phyloP scores from a whole-genome alignment of 2,888 invertebrate genomes.

The Torymus auratus region DNA sequence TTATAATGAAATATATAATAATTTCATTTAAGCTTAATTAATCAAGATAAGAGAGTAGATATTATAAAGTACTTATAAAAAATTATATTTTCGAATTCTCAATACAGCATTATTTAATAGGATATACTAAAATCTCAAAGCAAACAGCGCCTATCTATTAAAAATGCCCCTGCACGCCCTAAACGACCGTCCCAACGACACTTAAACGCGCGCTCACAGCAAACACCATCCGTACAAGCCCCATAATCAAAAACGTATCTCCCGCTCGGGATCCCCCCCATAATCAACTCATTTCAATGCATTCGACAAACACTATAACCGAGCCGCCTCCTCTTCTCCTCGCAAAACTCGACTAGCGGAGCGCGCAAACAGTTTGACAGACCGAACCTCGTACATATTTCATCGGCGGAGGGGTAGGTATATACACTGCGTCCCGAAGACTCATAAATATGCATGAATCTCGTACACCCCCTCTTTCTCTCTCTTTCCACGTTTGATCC shows the following conservation, averaged over 20 bases:
- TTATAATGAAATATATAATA: no score
- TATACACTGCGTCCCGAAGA: constrained; percentile 38
- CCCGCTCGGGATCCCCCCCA: not conserved
- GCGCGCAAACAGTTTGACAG: constrained; percentile 62
- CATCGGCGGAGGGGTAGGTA: constrained; percentile 53
- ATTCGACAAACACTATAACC: constrained; percentile 27
- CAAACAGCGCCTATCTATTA: no score
- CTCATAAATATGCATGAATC: constrained; percentile 67
- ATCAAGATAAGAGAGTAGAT: no score
- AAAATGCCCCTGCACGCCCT: no score
- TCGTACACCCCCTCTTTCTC: not conserved
- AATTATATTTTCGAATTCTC: no score
- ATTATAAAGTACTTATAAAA: no score
- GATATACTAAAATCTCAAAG: no score
- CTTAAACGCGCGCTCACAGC: no score
- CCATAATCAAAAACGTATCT: not conserved
- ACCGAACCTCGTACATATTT: constrained; percentile 59
- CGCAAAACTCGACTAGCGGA: not conserved
- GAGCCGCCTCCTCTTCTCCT: not conserved
- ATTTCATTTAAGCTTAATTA: no score
- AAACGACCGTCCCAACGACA: no score
- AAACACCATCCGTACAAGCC: not conserved
- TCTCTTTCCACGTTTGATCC: not conserved
- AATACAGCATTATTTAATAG: no score
- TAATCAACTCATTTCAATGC: not conserved